Evolutionary conservation across 1,140 invertebrate species (phyloP).

Genomic region (Cyclargus thomasi): DNA sequence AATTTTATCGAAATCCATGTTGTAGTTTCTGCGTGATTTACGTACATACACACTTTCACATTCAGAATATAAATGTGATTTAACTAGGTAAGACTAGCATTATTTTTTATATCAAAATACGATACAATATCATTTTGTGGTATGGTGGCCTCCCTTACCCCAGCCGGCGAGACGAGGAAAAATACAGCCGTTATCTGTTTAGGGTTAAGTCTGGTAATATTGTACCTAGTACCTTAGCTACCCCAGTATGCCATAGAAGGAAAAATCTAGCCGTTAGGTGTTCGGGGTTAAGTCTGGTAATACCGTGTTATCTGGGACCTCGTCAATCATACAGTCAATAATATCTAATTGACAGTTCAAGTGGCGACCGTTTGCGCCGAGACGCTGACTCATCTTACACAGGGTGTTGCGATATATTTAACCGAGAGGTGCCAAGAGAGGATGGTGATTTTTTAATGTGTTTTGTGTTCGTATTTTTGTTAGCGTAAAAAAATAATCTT

Average conservation of each 20-base stretch:
- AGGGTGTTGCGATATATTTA: slow-evolving; percentile 29
- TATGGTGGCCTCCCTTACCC: no score
- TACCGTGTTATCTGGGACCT: slow-evolving; percentile 27
- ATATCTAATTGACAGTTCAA: slow-evolving; percentile 68
- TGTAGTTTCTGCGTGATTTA: no score
- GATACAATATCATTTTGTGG: no score
- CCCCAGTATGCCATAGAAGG: neutral
- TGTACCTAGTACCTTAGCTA: neutral
- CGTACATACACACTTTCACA: no score
- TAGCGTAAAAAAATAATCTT: no score
- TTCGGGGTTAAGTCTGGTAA: neutral
- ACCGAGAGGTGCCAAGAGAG: no score
- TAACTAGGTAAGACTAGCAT: no score
- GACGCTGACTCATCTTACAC: slow-evolving; percentile 66
- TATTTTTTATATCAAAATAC: no score
- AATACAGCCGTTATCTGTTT: neutral
- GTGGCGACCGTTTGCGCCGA: slow-evolving; percentile 49
- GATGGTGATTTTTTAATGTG: no score
- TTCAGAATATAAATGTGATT: no score
- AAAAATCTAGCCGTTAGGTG: neutral
- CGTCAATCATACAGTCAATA: slow-evolving; percentile 64
- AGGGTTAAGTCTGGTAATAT: neutral
- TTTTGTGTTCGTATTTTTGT: neutral
- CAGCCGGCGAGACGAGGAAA: neutral
- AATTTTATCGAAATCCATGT: no score